Evolutionary conservation across 2,113 vertebrate genomes (phyloP).

Genomic region (Ammodytes marinus): DNA sequence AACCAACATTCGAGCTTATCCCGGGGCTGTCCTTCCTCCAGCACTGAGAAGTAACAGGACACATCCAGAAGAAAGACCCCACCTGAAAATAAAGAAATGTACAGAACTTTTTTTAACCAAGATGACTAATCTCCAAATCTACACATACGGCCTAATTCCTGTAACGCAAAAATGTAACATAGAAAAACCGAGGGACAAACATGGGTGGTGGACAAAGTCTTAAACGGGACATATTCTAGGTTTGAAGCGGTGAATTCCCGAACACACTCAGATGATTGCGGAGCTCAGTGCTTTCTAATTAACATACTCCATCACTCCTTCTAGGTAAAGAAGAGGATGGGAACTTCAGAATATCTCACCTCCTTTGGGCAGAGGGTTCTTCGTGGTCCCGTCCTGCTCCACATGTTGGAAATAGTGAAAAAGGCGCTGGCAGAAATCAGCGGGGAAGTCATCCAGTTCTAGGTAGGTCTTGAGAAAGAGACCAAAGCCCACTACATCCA

Average conservation of each 20-base stretch:
- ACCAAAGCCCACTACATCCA: slow-evolving; percentile 87
- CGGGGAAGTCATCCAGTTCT: slow-evolving; percentile 87
- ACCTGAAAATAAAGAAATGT: slow-evolving; percentile 58
- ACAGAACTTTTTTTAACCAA: not conserved
- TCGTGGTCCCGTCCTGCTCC: slow-evolving; percentile 50
- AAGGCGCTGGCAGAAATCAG: slow-evolving; percentile 86
- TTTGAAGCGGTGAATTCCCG: not conserved
- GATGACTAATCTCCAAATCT: slow-evolving; percentile 30
- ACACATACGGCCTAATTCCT: slow-evolving; percentile 2
- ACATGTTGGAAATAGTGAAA: slow-evolving; percentile 89
- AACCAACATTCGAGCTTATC: slow-evolving; percentile 94
- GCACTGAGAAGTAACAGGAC: slow-evolving; percentile 94
- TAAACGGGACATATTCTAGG: not conserved
- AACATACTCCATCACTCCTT: not conserved
- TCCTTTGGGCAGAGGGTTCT: slow-evolving; percentile 36
- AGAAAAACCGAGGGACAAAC: slow-evolving; percentile 3
- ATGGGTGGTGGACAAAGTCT: not conserved
- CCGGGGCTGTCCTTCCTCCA: slow-evolving; percentile 91
- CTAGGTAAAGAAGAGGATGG: not conserved
- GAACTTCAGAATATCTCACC: slow-evolving; percentile 50
- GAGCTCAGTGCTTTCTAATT: not conserved
- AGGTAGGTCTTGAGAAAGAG: slow-evolving; percentile 91
- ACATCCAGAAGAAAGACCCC: slow-evolving; percentile 90
- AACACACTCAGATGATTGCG: not conserved
- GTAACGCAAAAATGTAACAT: not conserved